Base-by-base conservation (phyloP, 2,113 vertebrate species). In the Cettia cetti region DNA sequence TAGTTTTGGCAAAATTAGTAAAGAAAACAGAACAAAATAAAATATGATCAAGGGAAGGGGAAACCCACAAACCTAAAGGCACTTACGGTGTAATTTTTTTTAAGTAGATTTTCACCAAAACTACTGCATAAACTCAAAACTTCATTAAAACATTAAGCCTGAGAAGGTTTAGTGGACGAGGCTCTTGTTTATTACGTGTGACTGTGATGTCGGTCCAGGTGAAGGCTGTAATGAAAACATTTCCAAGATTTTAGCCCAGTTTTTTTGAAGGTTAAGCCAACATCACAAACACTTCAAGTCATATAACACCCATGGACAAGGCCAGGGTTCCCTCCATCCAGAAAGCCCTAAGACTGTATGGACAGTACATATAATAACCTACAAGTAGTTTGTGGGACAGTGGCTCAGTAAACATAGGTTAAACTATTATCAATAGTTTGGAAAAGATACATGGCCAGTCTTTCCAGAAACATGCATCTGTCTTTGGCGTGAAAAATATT, bases 1-100 rank as follows among this genome's bases (percentile, higher is more conserved):
- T 98, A 92, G 97, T 95, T 96, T 98, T 98, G 98, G 97, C 97
- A 97, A 97, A 94, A 96, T 76, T 60, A 94, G 92, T 82, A 97
- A 97, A 92, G 95, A 92, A 94, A 97, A 94, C 87, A 90, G 97
- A 95, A 96, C 74, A 94, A 97, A 98, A 97, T 92, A 97, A 97
- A 97, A 91, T 60, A 88, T 0, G 40, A 77, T 85, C 59, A 90
- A 88, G 86, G 54, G 26, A 97, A 86, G 26, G 90, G 94, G 89
- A 97, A 97, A 97, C 86, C 82, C 95, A 94, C 93, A 53, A 94
- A 85, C 22, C 80, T 65, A 86, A 90, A 95, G 88, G 77, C 53
- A 59, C 28, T 87, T 54, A 42, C 0, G 4, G 56, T 45, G 60
- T 63, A 28, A 28, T 52, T 90, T 95, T 95, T 92, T 95, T 92